These are phyloP conservation scores for Leuctra nigra DNA, from an alignment of 2,888 invertebrate genomes.

Conservation along the genomic window DNA sequence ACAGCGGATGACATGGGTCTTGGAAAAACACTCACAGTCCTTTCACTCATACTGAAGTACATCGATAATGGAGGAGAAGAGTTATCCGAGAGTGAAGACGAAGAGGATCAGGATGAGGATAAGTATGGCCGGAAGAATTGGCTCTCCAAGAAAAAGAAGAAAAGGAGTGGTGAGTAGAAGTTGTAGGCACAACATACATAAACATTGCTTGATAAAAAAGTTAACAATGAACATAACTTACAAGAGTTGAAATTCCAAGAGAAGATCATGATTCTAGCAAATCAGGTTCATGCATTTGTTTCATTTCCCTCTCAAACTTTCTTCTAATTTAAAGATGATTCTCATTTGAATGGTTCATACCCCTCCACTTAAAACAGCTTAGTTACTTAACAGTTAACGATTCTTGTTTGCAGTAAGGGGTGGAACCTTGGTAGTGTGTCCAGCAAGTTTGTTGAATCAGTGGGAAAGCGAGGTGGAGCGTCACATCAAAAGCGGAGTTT, in stretches of 20 bases:
- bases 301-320: too few relatives aligned
- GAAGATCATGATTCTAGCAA: too few relatives aligned
- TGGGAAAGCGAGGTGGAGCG: conserved; percentile 76
- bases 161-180: neutral
- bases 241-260: too few relatives aligned
- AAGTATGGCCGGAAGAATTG: neutral
- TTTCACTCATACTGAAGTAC: conserved; percentile 58
- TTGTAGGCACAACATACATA: too few relatives aligned
- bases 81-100: neutral
- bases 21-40: conserved; percentile 79
- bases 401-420: conserved; percentile 44
- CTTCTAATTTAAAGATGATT: too few relatives aligned
- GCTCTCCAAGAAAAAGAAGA: neutral
- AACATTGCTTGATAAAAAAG: too few relatives aligned
- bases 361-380: too few relatives aligned
- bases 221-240: too few relatives aligned
- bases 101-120: neutral
- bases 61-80: conserved; percentile 41
- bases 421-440: conserved; percentile 85
- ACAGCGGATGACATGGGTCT: conserved; percentile 74
- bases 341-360: too few relatives aligned
- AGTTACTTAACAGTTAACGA: too few relatives aligned
- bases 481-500: conserved; percentile 52
- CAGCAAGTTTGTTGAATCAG: conserved; percentile 84
- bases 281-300: too few relatives aligned